phyloP scores from a whole-genome alignment of 1,140 invertebrate genomes.

The Nasonia vitripennis region DNA sequence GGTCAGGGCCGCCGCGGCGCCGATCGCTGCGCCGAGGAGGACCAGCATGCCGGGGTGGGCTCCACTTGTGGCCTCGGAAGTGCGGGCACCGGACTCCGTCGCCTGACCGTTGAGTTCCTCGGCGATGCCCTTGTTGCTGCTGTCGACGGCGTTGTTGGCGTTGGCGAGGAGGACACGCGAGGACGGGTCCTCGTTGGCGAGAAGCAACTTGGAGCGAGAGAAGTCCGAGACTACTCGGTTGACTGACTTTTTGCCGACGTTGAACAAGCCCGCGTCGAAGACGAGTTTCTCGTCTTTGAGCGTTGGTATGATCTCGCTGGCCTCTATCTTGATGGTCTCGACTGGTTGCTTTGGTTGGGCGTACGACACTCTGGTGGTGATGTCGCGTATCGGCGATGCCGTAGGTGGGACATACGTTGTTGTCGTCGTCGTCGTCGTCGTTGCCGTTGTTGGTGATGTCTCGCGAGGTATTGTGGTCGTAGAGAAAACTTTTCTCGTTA shows the following conservation, averaged over 20 bases:
- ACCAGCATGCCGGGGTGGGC: conserved; percentile 76
- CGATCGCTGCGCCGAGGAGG: conserved; percentile 68
- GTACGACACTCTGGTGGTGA: conserved; percentile 40
- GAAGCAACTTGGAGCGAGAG: conserved; percentile 39
- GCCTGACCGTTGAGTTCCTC: conserved; percentile 69
- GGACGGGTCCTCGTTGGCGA: conserved; percentile 20
- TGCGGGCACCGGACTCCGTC: conserved; percentile 63
- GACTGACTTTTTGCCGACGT: conserved; percentile 1
- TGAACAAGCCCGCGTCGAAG: neutral
- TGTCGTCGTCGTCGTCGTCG: neutral
- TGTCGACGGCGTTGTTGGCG: conserved; percentile 52
- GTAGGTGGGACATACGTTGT: neutral
- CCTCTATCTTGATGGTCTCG: neutral
- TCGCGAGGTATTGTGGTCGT: neutral
- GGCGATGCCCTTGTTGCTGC: conserved; percentile 63
- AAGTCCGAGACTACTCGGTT: conserved; percentile 36
- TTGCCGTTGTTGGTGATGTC: neutral
- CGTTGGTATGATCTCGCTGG: neutral
- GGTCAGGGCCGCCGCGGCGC: conserved; percentile 72
- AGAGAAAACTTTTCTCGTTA: too few relatives aligned
- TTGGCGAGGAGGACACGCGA: conserved; percentile 39
- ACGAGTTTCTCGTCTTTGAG: neutral
- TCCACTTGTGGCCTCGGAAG: conserved; percentile 59
- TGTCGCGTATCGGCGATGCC: conserved; percentile 7
- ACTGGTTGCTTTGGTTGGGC: neutral